These are phyloP conservation scores for Enteromius radiatus DNA, from an alignment of 2,797 vertebrate species.

Conservation along the genomic window DNA sequence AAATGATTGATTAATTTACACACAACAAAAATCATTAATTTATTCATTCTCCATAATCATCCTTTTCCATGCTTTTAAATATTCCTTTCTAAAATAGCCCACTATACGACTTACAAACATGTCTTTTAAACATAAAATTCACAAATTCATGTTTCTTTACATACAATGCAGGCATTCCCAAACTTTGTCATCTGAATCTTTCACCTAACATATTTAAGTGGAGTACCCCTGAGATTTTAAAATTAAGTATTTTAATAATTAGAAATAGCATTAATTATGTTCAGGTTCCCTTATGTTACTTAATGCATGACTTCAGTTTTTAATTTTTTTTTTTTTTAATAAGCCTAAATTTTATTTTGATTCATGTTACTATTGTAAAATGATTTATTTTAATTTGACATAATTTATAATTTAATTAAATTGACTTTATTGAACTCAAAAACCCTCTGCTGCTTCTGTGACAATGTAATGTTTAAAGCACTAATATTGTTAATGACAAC, in stretches of 20 bases:
- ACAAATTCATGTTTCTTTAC: neutral
- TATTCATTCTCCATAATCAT: neutral
- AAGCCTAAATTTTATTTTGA: neutral
- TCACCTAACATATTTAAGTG: neutral
- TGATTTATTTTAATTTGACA: neutral
- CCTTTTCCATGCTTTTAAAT: neutral
- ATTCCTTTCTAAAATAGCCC: too few relatives aligned
- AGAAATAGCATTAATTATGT: neutral
- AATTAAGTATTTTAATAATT: neutral
- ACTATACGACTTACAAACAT: too few relatives aligned
- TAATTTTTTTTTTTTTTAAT: too few relatives aligned
- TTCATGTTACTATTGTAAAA: neutral
- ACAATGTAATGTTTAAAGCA: neutral
- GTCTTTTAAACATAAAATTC: too few relatives aligned
- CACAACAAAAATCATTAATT: too few relatives aligned
- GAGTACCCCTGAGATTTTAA: neutral
- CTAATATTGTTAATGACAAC: neutral
- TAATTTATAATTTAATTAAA: neutral
- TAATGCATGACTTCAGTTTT: neutral
- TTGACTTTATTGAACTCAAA: neutral
- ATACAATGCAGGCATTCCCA: neutral
- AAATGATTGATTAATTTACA: neutral
- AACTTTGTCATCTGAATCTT: neutral
- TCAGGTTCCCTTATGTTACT: neutral
- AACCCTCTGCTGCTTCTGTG: neutral